These are phyloP conservation scores for Drosophila atroscutellata DNA, from an alignment of 2,888 invertebrate species.

Conservation along the genomic window DNA sequence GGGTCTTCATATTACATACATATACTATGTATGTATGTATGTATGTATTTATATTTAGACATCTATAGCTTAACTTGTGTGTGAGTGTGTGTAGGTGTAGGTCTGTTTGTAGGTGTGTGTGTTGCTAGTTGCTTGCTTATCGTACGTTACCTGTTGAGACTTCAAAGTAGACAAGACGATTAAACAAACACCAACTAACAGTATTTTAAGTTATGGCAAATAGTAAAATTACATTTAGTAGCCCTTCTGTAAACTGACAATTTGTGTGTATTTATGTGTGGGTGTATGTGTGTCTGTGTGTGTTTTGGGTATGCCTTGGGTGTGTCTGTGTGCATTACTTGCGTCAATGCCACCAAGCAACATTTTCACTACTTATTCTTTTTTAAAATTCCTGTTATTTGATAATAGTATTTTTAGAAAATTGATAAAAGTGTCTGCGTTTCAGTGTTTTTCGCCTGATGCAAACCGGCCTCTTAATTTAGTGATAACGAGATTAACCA, in stretches of 20 bases:
- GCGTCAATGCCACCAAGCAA: slow-evolving; percentile 2
- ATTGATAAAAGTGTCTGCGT: slow-evolving; percentile 29
- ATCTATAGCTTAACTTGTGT: slow-evolving; percentile 16
- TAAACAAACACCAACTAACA: slow-evolving; percentile 10
- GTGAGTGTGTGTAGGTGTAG: background rate
- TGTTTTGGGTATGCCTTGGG: background rate
- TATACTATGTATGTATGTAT: slow-evolving; percentile 1
- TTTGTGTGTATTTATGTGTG: slow-evolving; percentile 6
- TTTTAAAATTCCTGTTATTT: slow-evolving; percentile 23
- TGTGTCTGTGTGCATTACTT: background rate
- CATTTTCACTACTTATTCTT: slow-evolving; percentile 7
- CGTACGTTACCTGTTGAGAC: background rate
- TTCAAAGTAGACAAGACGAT: slow-evolving; percentile 9
- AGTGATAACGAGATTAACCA: slow-evolving; percentile 55
- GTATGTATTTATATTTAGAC: slow-evolving; percentile 8
- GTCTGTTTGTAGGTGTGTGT: background rate
- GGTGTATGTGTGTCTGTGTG: slow-evolving; percentile 1
- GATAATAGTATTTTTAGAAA: slow-evolving; percentile 33
- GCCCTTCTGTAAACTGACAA: slow-evolving; percentile 14
- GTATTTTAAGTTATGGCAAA: slow-evolving; percentile 20
- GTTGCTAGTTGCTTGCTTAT: slow-evolving; percentile 22
- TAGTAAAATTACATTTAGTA: slow-evolving; percentile 22
- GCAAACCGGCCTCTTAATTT: slow-evolving; percentile 50
- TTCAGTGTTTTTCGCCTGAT: slow-evolving; percentile 4
- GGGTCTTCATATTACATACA: slow-evolving; percentile 7